A percentile compares a stretch with the other conserved stretches of the same genome.
Conservation (phyloP, 2,797 vertebrate species). For the Mormyrops boulengeri region DNA sequence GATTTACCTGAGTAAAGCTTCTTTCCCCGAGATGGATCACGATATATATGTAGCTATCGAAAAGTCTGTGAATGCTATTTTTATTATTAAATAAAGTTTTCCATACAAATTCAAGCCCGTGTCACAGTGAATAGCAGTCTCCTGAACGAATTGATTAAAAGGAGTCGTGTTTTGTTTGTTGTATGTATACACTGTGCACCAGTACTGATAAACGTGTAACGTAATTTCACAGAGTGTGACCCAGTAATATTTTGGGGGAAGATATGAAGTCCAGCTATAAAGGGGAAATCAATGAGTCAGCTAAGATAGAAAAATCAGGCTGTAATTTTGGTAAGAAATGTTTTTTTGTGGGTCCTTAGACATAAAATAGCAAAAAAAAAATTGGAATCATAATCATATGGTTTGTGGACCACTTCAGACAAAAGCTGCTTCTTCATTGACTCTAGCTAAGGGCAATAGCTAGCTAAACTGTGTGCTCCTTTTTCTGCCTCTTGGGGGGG, state of each 20-base stretch:
- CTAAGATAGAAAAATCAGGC: not conserved
- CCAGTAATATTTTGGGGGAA: not conserved
- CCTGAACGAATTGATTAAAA: not conserved
- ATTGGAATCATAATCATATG: not conserved
- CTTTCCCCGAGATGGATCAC: constrained; percentile 86
- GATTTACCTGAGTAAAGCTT: constrained; percentile 79
- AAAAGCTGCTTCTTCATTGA: not conserved
- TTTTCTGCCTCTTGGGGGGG: not conserved
- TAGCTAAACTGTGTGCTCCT: not conserved
- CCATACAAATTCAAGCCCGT: constrained; percentile 74
- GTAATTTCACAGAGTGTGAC: not conserved
- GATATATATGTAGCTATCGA: constrained; percentile 92
- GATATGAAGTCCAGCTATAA: not conserved
- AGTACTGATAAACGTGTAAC: not conserved
- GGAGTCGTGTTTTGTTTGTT: not conserved
- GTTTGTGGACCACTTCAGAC: not conserved
- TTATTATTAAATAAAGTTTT: constrained; percentile 98
- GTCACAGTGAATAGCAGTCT: not conserved
- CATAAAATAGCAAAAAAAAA: not conserved
- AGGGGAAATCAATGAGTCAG: not conserved
- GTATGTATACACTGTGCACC: not conserved
- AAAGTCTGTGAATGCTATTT: constrained; percentile 98
- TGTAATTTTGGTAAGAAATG: not conserved
- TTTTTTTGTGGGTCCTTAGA: not conserved
- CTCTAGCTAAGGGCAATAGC: not conserved